Percentiles rank a stretch among this genome's conserved stretches.
These are phyloP conservation scores for Silurus glanis DNA, from an alignment of 2,113 vertebrate species.

Conservation along the genomic window DNA sequence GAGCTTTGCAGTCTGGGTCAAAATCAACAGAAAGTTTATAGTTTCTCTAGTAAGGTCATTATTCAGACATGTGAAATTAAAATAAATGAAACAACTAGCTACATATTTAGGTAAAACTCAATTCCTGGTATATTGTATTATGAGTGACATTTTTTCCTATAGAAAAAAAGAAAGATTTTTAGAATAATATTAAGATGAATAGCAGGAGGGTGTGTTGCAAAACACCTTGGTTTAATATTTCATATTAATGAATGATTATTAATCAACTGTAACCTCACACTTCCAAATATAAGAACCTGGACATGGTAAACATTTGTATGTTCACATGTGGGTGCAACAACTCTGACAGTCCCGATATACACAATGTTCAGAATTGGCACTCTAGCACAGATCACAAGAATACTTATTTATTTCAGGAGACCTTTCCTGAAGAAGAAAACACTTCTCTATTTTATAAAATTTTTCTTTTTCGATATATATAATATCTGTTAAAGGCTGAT, in stretches of 20 bases:
- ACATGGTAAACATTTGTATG: neutral
- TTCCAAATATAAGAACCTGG: neutral
- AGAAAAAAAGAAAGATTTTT: neutral
- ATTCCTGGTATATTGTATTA: constrained; percentile 31
- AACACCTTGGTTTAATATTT: neutral
- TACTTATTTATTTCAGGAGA: neutral
- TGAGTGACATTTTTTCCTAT: neutral
- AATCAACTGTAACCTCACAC: neutral
- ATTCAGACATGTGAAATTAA: constrained; percentile 61
- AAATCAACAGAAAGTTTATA: constrained; percentile 24
- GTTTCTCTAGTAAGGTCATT: neutral
- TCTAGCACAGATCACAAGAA: neutral
- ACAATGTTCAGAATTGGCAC: neutral
- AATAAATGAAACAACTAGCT: constrained; percentile 59
- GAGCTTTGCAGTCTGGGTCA: neutral
- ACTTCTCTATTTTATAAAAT: neutral
- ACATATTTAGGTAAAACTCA: constrained; percentile 50
- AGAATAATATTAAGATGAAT: constrained; percentile 3
- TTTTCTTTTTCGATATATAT: neutral
- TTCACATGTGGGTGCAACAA: neutral
- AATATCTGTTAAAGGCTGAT: neutral
- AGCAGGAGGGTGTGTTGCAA: neutral
- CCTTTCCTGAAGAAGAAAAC: neutral
- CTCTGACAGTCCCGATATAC: neutral
- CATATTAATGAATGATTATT: constrained; percentile 19